Evolutionary conservation across 2,888 invertebrate species (phyloP).

Genomic region (Melanotus villosus): DNA sequence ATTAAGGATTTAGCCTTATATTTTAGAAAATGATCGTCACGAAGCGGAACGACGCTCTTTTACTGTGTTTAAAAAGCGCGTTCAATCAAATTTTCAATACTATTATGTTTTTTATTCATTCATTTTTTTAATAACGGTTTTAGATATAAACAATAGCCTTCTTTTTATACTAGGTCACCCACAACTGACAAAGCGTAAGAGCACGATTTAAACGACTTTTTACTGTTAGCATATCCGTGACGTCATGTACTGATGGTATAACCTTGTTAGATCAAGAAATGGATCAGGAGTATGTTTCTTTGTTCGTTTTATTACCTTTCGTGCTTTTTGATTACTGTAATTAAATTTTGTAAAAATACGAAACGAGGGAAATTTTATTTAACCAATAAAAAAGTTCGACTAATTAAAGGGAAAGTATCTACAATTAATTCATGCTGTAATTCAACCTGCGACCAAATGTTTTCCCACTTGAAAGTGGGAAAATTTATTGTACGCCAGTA

Average conservation of each 20-base stretch:
- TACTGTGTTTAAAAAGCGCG: not conserved
- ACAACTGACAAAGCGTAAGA: conserved; percentile 14
- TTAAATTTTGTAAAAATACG: too few relatives aligned
- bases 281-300: not conserved
- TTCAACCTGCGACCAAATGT: too few relatives aligned
- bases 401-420: too few relatives aligned
- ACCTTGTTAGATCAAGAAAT: conserved; percentile 20
- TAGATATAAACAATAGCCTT: not conserved
- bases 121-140: conserved; percentile 24
- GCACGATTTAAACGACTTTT: conserved; percentile 9
- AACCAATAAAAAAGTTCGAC: too few relatives aligned
- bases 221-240: conserved; percentile 29
- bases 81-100: not conserved
- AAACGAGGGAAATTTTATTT: too few relatives aligned
- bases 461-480: too few relatives aligned
- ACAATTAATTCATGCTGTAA: too few relatives aligned
- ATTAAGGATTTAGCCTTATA: too few relatives aligned
- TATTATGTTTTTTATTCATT: not conserved
- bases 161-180: conserved; percentile 23
- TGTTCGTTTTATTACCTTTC: not conserved
- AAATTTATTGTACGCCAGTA: too few relatives aligned
- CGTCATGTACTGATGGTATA: conserved; percentile 8
- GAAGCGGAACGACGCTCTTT: too few relatives aligned
- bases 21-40: too few relatives aligned
- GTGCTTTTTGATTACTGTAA: conserved; percentile 3